phyloP scores from a whole-genome alignment of 2,113 vertebrate genomes.

The Junco hyemalis region DNA sequence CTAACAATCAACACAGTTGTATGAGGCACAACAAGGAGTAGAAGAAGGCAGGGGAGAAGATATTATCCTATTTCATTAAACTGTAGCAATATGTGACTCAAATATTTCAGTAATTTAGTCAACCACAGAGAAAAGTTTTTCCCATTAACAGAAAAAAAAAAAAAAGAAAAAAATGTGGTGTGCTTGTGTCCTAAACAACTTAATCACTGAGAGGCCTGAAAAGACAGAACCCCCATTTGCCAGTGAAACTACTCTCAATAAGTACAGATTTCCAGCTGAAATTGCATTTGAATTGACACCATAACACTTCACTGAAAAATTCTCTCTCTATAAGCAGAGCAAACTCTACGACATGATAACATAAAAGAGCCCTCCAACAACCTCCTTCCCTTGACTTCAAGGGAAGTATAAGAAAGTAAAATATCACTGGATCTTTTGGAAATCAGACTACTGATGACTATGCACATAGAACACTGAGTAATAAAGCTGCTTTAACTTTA shows the following conservation, averaged over 20 bases:
- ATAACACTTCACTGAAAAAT: neutral
- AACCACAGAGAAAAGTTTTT: neutral
- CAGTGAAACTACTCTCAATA: neutral
- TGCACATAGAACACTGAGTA: neutral
- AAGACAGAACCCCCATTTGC: neutral
- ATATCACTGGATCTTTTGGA: neutral
- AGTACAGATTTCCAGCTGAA: neutral
- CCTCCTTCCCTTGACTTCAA: neutral
- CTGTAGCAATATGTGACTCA: neutral
- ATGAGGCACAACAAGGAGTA: neutral
- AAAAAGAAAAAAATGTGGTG: neutral
- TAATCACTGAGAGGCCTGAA: neutral
- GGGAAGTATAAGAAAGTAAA: neutral
- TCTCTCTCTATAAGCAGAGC: neutral
- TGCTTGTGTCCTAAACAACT: neutral
- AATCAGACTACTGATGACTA: neutral
- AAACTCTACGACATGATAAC: neutral
- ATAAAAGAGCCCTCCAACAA: neutral
- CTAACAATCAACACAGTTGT: neutral
- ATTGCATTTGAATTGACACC: constrained; percentile 17
- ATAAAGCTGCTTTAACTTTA: neutral
- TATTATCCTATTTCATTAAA: neutral
- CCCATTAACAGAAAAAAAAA: neutral
- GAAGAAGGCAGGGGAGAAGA: neutral
- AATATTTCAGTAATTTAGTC: neutral